Conservation (phyloP, 2,888 invertebrate species). For the Drosophila monieri region DNA sequence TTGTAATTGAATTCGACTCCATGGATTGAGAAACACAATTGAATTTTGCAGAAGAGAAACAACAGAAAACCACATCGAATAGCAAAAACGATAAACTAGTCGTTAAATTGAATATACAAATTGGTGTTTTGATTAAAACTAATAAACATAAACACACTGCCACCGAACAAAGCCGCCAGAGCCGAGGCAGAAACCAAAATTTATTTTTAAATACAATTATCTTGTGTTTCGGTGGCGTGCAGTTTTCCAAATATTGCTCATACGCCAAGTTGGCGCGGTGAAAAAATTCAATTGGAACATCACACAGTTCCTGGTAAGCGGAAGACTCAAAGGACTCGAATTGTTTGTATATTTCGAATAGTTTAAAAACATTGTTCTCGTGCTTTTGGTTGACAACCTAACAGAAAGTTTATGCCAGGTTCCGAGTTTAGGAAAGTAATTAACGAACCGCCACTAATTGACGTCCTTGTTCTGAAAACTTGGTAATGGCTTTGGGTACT, state of each 20-base stretch:
- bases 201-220: slow-evolving; percentile 41
- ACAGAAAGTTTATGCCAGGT: slow-evolving; percentile 18
- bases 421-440: slow-evolving; percentile 23
- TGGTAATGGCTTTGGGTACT: slow-evolving; percentile 2
- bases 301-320: slow-evolving; percentile 35
- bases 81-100: slow-evolving; percentile 51
- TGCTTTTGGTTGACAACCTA: not conserved
- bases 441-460: slow-evolving; percentile 15
- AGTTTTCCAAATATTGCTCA: slow-evolving; percentile 31
- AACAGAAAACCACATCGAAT: slow-evolving; percentile 13
- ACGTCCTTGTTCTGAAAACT: slow-evolving; percentile 24
- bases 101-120: slow-evolving; percentile 50
- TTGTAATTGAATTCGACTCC: slow-evolving; percentile 43
- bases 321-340: not conserved
- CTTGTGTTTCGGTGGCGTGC: slow-evolving; percentile 24
- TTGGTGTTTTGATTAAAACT: slow-evolving; percentile 50
- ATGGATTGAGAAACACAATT: slow-evolving; percentile 49
- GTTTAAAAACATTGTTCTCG: slow-evolving; percentile 7
- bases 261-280: slow-evolving; percentile 26
- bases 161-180: slow-evolving; percentile 5
- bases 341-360: not conserved
- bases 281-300: slow-evolving; percentile 5
- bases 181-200: slow-evolving; percentile 26
- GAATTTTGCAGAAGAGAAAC: slow-evolving; percentile 32
- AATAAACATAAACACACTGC: slow-evolving; percentile 46